Base-by-base conservation (phyloP, 2,113 vertebrate species). In the Struthio camelus region DNA sequence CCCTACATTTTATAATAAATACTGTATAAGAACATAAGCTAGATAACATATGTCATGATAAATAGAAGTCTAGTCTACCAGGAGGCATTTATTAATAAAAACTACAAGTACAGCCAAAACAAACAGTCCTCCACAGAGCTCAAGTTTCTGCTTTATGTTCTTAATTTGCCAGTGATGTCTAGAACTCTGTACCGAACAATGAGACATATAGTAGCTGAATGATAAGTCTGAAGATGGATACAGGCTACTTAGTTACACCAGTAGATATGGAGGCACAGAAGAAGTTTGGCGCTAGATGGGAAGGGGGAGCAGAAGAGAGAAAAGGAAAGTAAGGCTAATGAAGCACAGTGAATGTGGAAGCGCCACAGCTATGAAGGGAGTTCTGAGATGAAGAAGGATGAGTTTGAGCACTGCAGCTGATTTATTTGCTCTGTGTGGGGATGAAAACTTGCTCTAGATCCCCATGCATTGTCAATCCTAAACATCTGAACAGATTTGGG, bases 51-150 rank as follows among this genome's bases (percentile, higher is more conserved):
- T 94, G 78, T 94, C 89, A 87, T 94, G 94, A 92, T 89, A 96
- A 93, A 96, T 94, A 65, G 65, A 87, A 70, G 84, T 92, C 95
- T 94, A 92, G 91, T 80, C 96, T 95, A 95, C 48, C 75, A 94
- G 92, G 79, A 96, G 94, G 90, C 93, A 94, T 94, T 96, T 94
- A 94, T 96, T 97, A 95, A 96, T 96, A 89, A 94, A 95, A 94
- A 32, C 75, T 73, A 34, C 58, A 76, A 84, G 0, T 4, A 38
- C 75, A 95, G 97, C 96, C 97, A 97, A 97, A 96, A 87, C 81
- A 97, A 96, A 95, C 93, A 95, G 95, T 46, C 78, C 79, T 93
- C 62, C 86, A 67, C 58, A 85, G 40, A 80, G 66, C 87, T 97
- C 75, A n/a, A 70, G 54, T 95, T 91, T 94, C 77, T 95, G 89